Evolutionary conservation across 2,113 vertebrate species (phyloP).

Genomic region (Labeo catla): DNA sequence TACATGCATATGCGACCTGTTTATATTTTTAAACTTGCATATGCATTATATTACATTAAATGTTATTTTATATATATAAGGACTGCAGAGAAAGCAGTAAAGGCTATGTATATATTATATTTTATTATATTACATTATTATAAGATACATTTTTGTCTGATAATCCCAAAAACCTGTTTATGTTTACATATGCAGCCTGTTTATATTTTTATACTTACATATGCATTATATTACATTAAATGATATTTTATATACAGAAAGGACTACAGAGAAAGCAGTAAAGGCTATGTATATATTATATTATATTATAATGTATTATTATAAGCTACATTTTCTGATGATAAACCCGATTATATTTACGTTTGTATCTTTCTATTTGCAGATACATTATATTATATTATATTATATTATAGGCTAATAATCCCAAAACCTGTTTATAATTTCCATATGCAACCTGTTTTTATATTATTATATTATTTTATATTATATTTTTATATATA

Average conservation of each 20-base stretch:
- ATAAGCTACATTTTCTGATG: too few relatives aligned
- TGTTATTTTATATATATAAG: background rate
- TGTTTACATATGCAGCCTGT: too few relatives aligned
- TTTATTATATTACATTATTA: too few relatives aligned
- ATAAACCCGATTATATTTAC: too few relatives aligned
- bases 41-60: background rate
- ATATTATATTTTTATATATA: too few relatives aligned
- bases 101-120: background rate
- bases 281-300: background rate
- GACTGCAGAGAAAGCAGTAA: too few relatives aligned
- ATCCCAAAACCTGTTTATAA: background rate
- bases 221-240: background rate
- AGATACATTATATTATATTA: background rate
- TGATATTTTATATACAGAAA: background rate
- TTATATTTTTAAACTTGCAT: background rate
- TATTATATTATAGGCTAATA: background rate
- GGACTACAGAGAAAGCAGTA: too few relatives aligned
- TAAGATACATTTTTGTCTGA: too few relatives aligned
- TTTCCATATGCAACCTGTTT: background rate
- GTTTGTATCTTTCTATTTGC: too few relatives aligned
- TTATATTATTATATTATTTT: background rate
- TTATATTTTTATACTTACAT: background rate
- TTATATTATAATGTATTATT: background rate
- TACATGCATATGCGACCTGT: background rate
- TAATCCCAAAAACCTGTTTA: too few relatives aligned